A percentile compares a stretch with the other conserved stretches of the same genome.
These are phyloP conservation scores for Pelecanus crispus DNA, from an alignment of 2,113 vertebrate genomes.

Conservation along the genomic window DNA sequence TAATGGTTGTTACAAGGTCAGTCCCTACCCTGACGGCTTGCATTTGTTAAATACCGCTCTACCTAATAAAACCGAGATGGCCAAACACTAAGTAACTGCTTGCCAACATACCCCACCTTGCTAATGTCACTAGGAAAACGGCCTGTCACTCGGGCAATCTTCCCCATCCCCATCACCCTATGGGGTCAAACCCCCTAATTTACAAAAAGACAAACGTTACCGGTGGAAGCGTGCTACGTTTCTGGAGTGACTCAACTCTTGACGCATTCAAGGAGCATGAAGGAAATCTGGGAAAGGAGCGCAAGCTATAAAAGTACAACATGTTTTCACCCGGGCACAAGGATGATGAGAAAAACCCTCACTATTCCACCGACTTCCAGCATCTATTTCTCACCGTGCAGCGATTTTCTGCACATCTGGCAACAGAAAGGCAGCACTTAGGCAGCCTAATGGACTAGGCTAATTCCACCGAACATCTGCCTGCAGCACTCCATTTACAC, in stretches of 20 bases:
- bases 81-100: background rate
- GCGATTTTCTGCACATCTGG: background rate
- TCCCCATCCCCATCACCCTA: background rate
- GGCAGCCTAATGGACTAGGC: background rate
- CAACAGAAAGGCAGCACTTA: background rate
- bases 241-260: background rate
- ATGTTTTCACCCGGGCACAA: background rate
- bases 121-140: background rate
- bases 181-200: background rate
- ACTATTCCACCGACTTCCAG: fast-evolving
- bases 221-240: fast-evolving
- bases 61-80: background rate
- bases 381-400: background rate
- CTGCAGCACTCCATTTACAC: background rate
- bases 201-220: fast-evolving
- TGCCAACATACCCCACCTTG: background rate
- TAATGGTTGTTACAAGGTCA: background rate
- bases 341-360: background rate
- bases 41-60: background rate
- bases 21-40: background rate
- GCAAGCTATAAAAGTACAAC: too few species aligned
- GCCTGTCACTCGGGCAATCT: background rate
- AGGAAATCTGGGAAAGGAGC: background rate
- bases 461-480: background rate
- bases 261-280: background rate